A percentile compares a stretch with the other conserved stretches of the same genome.
Evolutionary conservation across 2,797 vertebrate genomes (phyloP).

Genomic region (Gephyroberyx darwinii): DNA sequence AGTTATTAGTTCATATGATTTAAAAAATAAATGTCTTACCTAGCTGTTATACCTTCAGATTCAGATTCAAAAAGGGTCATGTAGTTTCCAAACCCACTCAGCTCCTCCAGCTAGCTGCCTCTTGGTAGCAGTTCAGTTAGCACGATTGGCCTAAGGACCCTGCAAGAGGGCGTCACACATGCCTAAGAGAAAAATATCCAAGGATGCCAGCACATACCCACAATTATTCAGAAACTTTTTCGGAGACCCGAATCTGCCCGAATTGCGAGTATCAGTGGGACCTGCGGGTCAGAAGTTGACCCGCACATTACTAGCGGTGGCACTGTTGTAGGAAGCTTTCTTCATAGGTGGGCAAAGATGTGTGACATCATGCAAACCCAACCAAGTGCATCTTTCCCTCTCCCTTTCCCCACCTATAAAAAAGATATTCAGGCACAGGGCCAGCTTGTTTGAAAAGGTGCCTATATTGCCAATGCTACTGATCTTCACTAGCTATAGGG

Average conservation of each 20-base stretch:
- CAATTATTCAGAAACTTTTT: no score
- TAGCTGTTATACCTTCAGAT: no score
- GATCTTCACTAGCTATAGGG: neutral
- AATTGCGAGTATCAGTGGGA: no score
- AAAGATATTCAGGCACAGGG: conserved; percentile 3
- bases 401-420: neutral
- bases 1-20: no score
- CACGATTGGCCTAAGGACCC: no score
- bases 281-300: no score
- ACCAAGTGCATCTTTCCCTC: neutral
- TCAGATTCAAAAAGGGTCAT: neutral
- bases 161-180: no score
- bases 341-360: neutral
- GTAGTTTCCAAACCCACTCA: neutral
- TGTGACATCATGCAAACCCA: neutral
- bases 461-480: neutral
- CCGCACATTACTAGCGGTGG: neutral
- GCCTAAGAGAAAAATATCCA: no score
- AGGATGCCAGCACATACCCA: no score
- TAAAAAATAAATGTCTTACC: no score
- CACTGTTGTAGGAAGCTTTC: neutral
- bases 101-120: neutral
- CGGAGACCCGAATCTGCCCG: no score
- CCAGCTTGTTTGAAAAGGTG: conserved; percentile 1
- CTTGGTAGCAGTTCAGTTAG: no score